These are phyloP conservation scores for Haemorhous mexicanus DNA, from an alignment of 2,113 vertebrate genomes.

Conservation along the genomic window DNA sequence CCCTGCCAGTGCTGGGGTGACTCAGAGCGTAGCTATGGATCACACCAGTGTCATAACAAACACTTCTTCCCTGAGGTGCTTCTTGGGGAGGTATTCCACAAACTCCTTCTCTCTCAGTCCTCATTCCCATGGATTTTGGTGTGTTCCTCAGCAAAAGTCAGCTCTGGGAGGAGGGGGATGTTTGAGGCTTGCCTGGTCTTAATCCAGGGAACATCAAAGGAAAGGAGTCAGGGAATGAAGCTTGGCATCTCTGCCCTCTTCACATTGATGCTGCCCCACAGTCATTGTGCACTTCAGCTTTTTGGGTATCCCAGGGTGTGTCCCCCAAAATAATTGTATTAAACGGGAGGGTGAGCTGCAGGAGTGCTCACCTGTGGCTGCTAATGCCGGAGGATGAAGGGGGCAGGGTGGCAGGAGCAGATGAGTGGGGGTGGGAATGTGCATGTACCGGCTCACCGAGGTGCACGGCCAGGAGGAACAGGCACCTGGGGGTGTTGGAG, in stretches of 20 bases:
- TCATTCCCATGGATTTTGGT: not conserved
- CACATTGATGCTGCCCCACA: not conserved
- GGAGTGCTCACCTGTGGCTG: not conserved
- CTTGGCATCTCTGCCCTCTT: not conserved
- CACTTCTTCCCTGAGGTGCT: not conserved
- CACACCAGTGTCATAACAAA: not conserved
- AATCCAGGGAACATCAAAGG: not conserved
- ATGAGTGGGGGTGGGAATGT: rapidly evolving
- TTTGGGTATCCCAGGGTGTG: not conserved
- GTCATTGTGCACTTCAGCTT: not conserved
- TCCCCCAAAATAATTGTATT: not conserved
- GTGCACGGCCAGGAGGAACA: not conserved
- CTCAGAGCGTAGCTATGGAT: slow-evolving; percentile 14
- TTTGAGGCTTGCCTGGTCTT: not conserved
- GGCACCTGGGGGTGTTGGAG: not conserved
- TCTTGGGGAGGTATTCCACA: not conserved
- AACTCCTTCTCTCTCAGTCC: not conserved
- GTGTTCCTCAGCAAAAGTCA: not conserved
- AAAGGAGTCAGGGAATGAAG: not conserved
- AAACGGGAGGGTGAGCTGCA: not conserved
- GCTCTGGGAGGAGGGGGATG: not conserved
- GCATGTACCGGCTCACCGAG: not conserved
- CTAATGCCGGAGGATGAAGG: not conserved
- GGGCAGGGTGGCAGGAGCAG: not conserved
- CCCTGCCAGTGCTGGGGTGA: slow-evolving; percentile 1